Evolutionary conservation across 1,140 invertebrate species (phyloP), one percentile per base, ranked within the genome.

Genomic region (Zaprionus kolodkinae): DNA sequence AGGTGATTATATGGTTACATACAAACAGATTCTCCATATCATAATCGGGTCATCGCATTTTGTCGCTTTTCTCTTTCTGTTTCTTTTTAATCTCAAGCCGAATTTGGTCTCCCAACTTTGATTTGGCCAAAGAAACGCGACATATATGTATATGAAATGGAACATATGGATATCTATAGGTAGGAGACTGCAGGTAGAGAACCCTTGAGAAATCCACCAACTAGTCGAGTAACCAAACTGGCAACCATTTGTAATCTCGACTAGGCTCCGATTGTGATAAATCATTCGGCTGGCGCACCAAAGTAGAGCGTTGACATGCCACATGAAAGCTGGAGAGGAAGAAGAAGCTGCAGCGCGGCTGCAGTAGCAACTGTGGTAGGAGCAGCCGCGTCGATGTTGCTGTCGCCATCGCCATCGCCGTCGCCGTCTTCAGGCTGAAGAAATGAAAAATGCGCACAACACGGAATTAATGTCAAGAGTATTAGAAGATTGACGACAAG

Each of bases 391-490:
- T n/a, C n/a, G n/a, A n/a, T n/a, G n/a, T n/a, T n/a, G n/a, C n/a
- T n/a, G n/a, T n/a, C n/a, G n/a, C n/a, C n/a, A n/a, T n/a, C n/a
- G n/a, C n/a, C n/a, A n/a, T n/a, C n/a, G n/a, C n/a, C 40, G 40
- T 45, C 40, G 55, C 54, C 35, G 55, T 33, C 36, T 48, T 43
- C 57, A 52, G 56, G 50, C 60, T 30, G 62, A 64, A 60, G 45
- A 62, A 63, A 67, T 65, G 77, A 80, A 80, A 81, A 81, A 84
- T 72, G 76, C 79, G 81, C 78, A 79, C 81, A 81, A 79, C 81
- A 83, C 78, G 78, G 80, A 83, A 83, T 83, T 83, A 83, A 83
- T 81, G 80, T 83, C 80, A 83, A 80, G 71, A 63, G 76, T 59
- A 80, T 80, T 80, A 80, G 78, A 80, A 78, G 78, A 78, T 78